Evolutionary conservation across 2,888 invertebrate species (phyloP), one percentile per base, ranked within the genome.

Genomic region (Cyaniris semiargus): DNA sequence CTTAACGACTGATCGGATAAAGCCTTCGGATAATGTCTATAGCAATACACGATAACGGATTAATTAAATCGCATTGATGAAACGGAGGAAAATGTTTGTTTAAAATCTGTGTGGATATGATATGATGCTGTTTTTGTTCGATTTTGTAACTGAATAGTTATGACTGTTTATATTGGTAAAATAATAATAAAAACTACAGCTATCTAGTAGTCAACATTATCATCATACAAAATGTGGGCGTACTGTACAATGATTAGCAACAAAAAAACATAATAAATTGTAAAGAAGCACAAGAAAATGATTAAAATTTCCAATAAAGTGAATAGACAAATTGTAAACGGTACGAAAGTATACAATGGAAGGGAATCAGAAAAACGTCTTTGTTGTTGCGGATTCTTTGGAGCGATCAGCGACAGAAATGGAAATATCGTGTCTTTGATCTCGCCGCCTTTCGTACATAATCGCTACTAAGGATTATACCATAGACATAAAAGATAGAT

Each of bases 391-490:
- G 34, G 71, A 34, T 7, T 38, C 38, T 38, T 71, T 38, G 21
- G n/a, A n/a, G 18, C 70, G 70, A 70, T 70, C 70, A n/a, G 70
- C 70, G 70, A 70, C 70, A 70, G 71, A 71, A 21, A 71, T 71
- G 71, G 71, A 71, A 38, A 71, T 71, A 38, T 71, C 71, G 38
- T n/a, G 71, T 38, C 71, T 71, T 71, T 71, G 71, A 38, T 71
- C 71, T 21, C 21, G 15, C 3, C 66, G 23, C 71, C 31, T 31
- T 21, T 38, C 7, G 71, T 10, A 38, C 34, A 34, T 71, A 34
- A 71, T 71, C 71, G 71, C 38, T 10, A 71, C 38, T 10, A 71
- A 71, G 38, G 71, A 71, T 71, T 71, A 34, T 3, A 2, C 21
- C 21, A 3, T 23, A 34, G 70, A n/a, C n/a, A 34, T 34, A 34